Evolutionary conservation across 1,140 invertebrate genomes (phyloP), one percentile per base, ranked within the genome.

Genomic region (Cryptotermes secundus): DNA sequence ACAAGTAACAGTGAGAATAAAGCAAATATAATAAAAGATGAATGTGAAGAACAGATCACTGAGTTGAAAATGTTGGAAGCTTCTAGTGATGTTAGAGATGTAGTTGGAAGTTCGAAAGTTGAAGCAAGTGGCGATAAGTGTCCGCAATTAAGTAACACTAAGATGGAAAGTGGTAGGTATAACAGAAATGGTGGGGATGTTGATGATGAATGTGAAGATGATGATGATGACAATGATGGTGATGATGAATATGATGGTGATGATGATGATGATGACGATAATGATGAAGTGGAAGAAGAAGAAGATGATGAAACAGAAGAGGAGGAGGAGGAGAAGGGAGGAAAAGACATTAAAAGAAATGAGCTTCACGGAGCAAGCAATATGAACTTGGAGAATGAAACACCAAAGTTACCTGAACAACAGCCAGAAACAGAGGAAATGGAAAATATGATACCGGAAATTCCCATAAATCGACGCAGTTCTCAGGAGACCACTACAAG

Each of bases 401-500:
- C 22, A 81, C 26, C 80, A 36, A n/a, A 16, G 10, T 45, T 19
- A 22, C 22, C 42, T 34, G 87, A 89, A 79, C 59, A 31, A 16
- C 59, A 26, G 31, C 59, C 59, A 31, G 59, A 72, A 31, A 14
- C 7, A 72, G 26, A 72, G 19, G 59, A 31, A 3, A 3, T 22
- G 45, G 45, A 19, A 49, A 49, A 49, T 72, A 9, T 31, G n/a
- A 72, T 31, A 12, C 26, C 59, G 6, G 87, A 88, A n/a, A 85
- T 86, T 16, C 87, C 86, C 35, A 84, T 89, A 26, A 89, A 87
- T 83, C 87, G 90, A 79, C 87, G 90, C 84, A 89, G 88, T 26
- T 91, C 90, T 19, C 90, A 91, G 83, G 90, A 90, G 86, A 90
- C 90, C 83, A 88, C 89, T 0, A 89, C 89, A 2, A 89, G 89